Percentiles rank a stretch among this genome's conserved stretches.
Conservation (phyloP, 2,113 vertebrate genomes). For the Paradoxurus hermaphroditus region DNA sequence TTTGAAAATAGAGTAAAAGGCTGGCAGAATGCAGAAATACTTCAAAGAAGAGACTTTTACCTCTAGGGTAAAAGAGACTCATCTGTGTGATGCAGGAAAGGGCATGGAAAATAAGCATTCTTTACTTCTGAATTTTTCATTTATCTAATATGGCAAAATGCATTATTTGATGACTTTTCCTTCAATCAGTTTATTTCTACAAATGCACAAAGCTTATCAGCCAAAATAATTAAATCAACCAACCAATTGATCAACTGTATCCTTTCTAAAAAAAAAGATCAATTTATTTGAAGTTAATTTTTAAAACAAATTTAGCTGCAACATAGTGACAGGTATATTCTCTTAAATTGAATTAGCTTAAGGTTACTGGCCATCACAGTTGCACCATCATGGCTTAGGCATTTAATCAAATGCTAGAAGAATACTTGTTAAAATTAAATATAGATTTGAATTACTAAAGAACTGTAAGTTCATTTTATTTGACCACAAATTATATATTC, state of each 20-base stretch:
- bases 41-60: slow-evolving; percentile 16
- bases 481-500: not conserved
- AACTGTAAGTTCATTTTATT: not conserved
- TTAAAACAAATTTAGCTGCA: not conserved
- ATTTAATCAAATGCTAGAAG: not conserved
- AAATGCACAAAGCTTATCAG: not conserved
- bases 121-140: not conserved
- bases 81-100: not conserved
- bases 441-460: not conserved
- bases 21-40: not conserved
- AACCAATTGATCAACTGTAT: not conserved
- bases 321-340: not conserved
- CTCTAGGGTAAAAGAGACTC: not conserved
- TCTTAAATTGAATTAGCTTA: not conserved
- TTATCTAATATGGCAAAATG: not conserved
- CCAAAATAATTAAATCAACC: not conserved
- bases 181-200: not conserved
- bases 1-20: slow-evolving; percentile 6
- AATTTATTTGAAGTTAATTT: not conserved
- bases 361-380: not conserved
- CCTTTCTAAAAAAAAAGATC: not conserved
- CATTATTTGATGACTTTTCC: not conserved
- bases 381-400: not conserved
- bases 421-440: not conserved
- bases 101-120: not conserved